phyloP scores from a whole-genome alignment of 2,888 invertebrate genomes.

The Parthenolecanium corni region DNA sequence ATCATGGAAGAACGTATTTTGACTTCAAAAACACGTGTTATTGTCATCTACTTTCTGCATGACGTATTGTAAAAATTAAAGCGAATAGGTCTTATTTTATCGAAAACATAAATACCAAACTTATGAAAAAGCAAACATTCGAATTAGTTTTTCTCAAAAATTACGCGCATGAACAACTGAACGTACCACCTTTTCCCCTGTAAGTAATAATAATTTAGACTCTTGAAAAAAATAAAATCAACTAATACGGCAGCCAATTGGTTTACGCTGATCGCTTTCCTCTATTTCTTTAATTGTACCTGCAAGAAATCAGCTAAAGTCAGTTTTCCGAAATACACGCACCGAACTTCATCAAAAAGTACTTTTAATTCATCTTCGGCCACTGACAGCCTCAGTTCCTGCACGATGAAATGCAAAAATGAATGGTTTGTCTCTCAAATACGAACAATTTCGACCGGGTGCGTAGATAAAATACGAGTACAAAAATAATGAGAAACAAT shows the following conservation, averaged over 20 bases:
- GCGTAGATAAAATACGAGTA: not conserved
- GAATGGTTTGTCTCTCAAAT: not conserved
- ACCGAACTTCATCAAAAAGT: conserved; percentile 72
- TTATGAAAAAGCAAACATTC: too few species aligned
- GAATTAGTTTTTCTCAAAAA: too few species aligned
- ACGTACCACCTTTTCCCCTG: too few species aligned
- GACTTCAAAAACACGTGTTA: too few species aligned
- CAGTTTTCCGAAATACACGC: conserved; percentile 72
- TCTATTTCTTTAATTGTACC: conserved; percentile 45
- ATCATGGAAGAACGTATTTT: too few species aligned
- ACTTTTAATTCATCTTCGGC: conserved; percentile 60
- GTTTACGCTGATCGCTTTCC: conserved; percentile 10
- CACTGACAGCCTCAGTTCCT: conserved; percentile 37
- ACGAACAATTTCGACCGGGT: not conserved
- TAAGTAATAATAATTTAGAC: too few species aligned
- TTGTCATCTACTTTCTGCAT: too few species aligned
- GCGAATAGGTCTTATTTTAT: too few species aligned
- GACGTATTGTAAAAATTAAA: too few species aligned
- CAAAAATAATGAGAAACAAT: not conserved
- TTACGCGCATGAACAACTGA: too few species aligned
- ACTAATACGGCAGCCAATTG: not conserved
- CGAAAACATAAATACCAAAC: too few species aligned
- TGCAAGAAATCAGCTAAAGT: conserved; percentile 80
- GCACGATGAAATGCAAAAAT: not conserved
- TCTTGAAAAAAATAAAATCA: too few species aligned